These are phyloP conservation scores for Thunnus maccoyii DNA, from an alignment of 2,113 vertebrate species.

Conservation along the genomic window DNA sequence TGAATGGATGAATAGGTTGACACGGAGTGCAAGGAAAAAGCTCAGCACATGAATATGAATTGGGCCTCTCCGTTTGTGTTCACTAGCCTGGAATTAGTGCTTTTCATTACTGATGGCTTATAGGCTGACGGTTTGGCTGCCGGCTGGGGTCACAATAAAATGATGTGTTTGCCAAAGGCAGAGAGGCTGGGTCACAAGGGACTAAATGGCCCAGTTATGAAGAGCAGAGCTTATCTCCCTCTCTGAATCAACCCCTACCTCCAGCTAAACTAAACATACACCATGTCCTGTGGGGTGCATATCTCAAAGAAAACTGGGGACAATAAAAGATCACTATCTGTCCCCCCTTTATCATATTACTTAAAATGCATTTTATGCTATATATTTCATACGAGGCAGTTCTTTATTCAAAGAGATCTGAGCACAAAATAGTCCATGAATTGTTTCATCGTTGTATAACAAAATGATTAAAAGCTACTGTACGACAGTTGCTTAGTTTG, in stretches of 20 bases:
- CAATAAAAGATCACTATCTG: conserved; percentile 43
- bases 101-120: conserved; percentile 84
- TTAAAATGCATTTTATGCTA: conserved; percentile 40
- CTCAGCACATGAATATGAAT: conserved; percentile 74
- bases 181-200: conserved; percentile 78
- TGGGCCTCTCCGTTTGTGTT: conserved; percentile 58
- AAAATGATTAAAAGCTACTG: conserved; percentile 39
- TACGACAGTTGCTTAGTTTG: conserved; percentile 40
- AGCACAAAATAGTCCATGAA: conserved; percentile 3
- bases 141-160: conserved; percentile 82
- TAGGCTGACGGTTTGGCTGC: conserved; percentile 76
- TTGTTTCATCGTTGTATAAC: conserved; percentile 29
- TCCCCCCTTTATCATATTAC: conserved; percentile 48
- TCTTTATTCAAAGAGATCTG: conserved; percentile 27
- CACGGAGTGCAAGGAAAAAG: conserved; percentile 55
- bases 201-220: conserved; percentile 85
- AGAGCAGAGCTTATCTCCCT: conserved; percentile 78
- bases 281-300: conserved; percentile 41
- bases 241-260: conserved; percentile 75
- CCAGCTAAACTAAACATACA: conserved; percentile 69
- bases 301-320: conserved; percentile 54
- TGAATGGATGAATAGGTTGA: conserved; percentile 70
- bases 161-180: conserved; percentile 82
- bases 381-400: conserved; percentile 5
- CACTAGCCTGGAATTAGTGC: conserved; percentile 78